Conservation (phyloP, 2,113 vertebrate genomes). For the Polyodon spathula region DNA sequence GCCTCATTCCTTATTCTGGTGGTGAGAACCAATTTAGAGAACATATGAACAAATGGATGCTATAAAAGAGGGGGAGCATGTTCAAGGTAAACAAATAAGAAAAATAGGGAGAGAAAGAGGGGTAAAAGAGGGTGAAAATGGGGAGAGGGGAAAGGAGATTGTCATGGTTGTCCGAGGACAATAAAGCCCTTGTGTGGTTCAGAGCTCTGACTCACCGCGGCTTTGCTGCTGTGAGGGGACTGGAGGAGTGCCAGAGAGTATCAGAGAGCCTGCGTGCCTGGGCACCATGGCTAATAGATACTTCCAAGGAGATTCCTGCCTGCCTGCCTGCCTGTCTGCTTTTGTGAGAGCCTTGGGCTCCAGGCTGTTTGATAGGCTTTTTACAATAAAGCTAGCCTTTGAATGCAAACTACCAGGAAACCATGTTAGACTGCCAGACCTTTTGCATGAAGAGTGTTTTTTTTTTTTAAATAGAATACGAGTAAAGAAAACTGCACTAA, state of each 20-base stretch:
- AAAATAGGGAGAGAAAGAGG: background rate
- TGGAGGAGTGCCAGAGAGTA: background rate
- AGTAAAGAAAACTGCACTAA: no score
- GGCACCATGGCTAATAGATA: conserved; percentile 1
- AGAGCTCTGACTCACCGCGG: background rate
- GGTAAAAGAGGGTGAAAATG: conserved; percentile 10
- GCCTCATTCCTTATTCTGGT: no score
- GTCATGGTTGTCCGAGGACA: conserved; percentile 30
- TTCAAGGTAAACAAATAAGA: background rate
- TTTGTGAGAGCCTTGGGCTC: background rate
- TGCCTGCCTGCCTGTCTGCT: background rate
- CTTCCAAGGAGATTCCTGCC: background rate
- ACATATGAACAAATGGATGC: no score
- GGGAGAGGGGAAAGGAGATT: conserved; percentile 20
- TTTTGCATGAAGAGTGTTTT: conserved; percentile 2
- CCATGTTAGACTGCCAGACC: background rate
- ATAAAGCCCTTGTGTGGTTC: conserved; percentile 9
- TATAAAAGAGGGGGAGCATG: background rate
- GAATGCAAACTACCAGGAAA: background rate
- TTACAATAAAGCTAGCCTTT: background rate
- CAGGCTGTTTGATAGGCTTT: conserved; percentile 4
- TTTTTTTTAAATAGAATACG: no score
- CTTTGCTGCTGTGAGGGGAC: background rate
- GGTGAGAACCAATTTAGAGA: no score
- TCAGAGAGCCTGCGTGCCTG: background rate